Conservation (phyloP, 2,797 vertebrate genomes). For the Amblyopsis hoosieri region DNA sequence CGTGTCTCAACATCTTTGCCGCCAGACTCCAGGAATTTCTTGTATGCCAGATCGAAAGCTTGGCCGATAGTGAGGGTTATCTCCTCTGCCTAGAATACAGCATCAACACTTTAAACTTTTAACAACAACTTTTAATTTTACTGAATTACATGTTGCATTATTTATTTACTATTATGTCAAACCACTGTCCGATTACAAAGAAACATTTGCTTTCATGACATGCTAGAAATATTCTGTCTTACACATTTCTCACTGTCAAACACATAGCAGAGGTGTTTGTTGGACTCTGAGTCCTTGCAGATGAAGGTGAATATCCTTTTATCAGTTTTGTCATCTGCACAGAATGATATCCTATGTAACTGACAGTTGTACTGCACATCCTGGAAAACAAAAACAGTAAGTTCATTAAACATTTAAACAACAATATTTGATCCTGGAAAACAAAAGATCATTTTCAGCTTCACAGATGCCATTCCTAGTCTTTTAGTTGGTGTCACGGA, state of each 20-base stretch:
- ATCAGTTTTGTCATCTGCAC: conserved; percentile 98
- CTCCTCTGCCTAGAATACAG: conserved; percentile 87
- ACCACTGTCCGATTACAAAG: not conserved
- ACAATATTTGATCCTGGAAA: not conserved
- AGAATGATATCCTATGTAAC: conserved; percentile 97
- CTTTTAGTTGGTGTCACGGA: not conserved
- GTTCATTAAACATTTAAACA: conserved; percentile 8
- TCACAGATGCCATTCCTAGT: not conserved
- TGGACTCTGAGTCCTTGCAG: conserved; percentile 98
- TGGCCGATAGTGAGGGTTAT: conserved; percentile 98
- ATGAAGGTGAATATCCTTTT: conserved; percentile 99
- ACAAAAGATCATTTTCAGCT: not conserved
- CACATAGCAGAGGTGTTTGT: conserved; percentile 97
- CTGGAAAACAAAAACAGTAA: conserved; percentile 69
- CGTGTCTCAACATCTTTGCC: conserved; percentile 98
- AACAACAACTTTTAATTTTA: not conserved
- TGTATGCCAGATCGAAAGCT: conserved; percentile 98
- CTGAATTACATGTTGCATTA: not conserved
- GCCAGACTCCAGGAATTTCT: conserved; percentile 97
- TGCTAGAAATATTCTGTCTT: conserved; percentile 68
- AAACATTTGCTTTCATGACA: too few species aligned
- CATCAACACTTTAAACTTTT: not conserved
- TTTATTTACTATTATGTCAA: not conserved
- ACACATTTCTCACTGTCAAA: conserved; percentile 99
- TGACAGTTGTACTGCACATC: conserved; percentile 97